Base-by-base conservation (phyloP, 2,888 invertebrate species). In the Drosophila dives region DNA sequence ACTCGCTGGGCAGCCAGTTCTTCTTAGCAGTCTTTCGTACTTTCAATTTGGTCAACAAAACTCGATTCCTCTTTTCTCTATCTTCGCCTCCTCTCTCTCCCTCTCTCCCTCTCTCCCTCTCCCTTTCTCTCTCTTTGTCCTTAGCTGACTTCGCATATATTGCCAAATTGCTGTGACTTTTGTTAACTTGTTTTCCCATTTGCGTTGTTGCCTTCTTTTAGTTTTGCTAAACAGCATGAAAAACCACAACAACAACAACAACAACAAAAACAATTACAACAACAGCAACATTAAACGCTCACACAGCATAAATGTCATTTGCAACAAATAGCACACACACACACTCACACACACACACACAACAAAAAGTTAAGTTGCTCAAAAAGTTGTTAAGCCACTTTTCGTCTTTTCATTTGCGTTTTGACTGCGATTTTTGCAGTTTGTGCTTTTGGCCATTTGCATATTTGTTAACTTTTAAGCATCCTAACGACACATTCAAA, bases 221-320 rank as follows among this genome's bases (percentile, higher is more conserved):
- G 76, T 69, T 72, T 68, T 64, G 50, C 60, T 71, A 63, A 34
- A 45, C 51, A 80, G 40, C 55, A 66, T 42, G 64, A 60, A 29
- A 36, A 62, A 54, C 40, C 49, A 42, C 38, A 50, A 49, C 53
- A 58, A n/a, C 55, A 34, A 20, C 20, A 32, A 36, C 48, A 45
- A 29, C 36, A 63, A 48, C 15, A 20, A 12, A 38, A 62, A 40
- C 50, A 48, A 56, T 34, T 34, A 36, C 15, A n/a, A 55, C 17
- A 45, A 55, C 17, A 26, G 15, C 36, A 54, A 54, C 34, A 26
- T 4, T 10, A 17, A 29, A 11, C n/a, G 56, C n/a, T 29, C 20
- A 32, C 70, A 77, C 72, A 71, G 33, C 75, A 75, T 80, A 83
- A 83, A 83, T 78, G 88, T 77, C 89, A 83, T 58, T 53, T 29